Evolutionary conservation across 2,113 vertebrate species (phyloP).

Genomic region (Chamaetylas fuelleborni): DNA sequence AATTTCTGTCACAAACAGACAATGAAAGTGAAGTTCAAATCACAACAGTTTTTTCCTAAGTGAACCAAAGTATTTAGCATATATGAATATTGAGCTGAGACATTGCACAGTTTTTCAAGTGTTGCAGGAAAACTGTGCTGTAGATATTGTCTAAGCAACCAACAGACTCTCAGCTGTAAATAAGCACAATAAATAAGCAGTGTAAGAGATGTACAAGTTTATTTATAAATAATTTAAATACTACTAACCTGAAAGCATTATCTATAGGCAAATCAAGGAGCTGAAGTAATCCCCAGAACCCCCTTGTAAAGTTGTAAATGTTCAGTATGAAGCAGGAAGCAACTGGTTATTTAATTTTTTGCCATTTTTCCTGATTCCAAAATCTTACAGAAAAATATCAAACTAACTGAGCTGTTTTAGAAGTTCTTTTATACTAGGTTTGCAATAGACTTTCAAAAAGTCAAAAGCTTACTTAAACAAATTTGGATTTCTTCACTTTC

Average conservation of each 20-base stretch:
- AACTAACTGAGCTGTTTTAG: background rate
- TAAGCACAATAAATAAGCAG: background rate
- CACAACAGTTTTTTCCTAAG: background rate
- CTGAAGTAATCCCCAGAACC: background rate
- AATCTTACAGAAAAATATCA: background rate
- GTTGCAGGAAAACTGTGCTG: background rate
- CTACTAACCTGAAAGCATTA: background rate
- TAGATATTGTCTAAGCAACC: background rate
- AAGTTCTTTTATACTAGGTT: background rate
- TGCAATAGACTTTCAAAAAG: background rate
- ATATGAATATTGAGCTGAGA: background rate
- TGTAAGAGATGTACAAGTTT: background rate
- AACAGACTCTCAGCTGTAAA: background rate
- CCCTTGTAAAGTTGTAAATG: background rate
- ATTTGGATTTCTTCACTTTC: background rate
- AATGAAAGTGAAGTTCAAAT: background rate
- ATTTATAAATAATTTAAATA: background rate
- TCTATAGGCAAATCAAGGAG: background rate
- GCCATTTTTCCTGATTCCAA: background rate
- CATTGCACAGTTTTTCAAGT: background rate
- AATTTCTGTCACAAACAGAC: background rate
- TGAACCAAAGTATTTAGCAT: background rate
- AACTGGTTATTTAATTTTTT: background rate
- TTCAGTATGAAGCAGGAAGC: background rate
- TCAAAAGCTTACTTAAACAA: background rate